Conservation (phyloP, 64 coral and sea anemone species). For the Montipora capricornis region DNA sequence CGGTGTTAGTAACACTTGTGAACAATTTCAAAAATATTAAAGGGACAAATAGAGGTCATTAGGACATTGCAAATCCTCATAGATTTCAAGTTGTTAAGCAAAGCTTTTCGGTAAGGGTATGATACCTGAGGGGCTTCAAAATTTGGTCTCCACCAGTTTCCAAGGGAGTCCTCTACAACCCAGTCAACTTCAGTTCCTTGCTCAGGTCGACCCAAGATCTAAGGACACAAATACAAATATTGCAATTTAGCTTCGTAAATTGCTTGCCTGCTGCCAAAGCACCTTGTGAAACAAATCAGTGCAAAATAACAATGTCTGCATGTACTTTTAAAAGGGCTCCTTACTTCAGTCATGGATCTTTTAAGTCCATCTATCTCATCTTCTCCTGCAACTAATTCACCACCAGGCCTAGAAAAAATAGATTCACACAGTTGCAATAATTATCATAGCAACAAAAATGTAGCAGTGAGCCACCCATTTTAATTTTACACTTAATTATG, state of each 20-base stretch:
- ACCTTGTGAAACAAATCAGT: too few relatives aligned
- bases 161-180: slow-evolving; percentile 90
- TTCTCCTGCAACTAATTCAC: slow-evolving; percentile 94
- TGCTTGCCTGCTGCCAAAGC: too few relatives aligned
- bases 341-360: slow-evolving; percentile 99
- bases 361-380: slow-evolving; percentile 97
- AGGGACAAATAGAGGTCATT: too few relatives aligned
- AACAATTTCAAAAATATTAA: too few relatives aligned
- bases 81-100: too few relatives aligned
- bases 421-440: too few relatives aligned
- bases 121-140: slow-evolving; percentile 98
- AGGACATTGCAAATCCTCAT: too few relatives aligned
- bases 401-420: slow-evolving; percentile 76
- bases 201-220: slow-evolving; percentile 95
- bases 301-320: neutral
- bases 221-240: neutral
- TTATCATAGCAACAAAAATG: too few relatives aligned
- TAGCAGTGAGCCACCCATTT: too few relatives aligned
- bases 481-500: too few relatives aligned
- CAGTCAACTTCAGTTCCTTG: slow-evolving; percentile 87
- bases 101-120: neutral
- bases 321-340: neutral
- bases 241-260: too few relatives aligned
- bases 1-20: too few relatives aligned
- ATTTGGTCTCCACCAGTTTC: slow-evolving; percentile 98